Base-by-base conservation (phyloP, 1,140 invertebrate genomes). In the Drosophila bocqueti region DNA sequence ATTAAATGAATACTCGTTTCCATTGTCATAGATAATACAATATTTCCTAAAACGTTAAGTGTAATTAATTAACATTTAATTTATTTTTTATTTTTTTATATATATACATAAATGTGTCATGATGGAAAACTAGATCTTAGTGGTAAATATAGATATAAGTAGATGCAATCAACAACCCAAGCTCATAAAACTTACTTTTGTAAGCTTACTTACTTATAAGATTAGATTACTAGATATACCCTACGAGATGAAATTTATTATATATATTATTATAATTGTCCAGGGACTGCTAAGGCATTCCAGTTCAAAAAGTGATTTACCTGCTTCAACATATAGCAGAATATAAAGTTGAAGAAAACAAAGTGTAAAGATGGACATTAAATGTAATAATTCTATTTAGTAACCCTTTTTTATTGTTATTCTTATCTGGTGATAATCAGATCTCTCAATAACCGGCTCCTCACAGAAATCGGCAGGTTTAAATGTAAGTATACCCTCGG, bases 141-240 rank as follows among this genome's bases (percentile, higher is more conserved):
- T 38, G 15, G 24, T 57, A 24, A 21, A 24, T 16, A 36, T 57
- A 55, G 52, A 38, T 38, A 13, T 57, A 59, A 43, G 57, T 59
- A 59, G 40, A 45, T 59, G 15, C 34, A 57, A 38, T 57, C 34
- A 38, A 38, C 34, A 24, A 3, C 31, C 13, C 34, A 36, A 36
- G 34, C 31, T 38, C 54, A 36, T 57, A 57, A 38, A 57, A 57
- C 34, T 57, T 57, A 38, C 54, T 57, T 57, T 57, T 57, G 34
- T 57, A 57, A 57, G 34, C 10, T 21, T 38, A 38, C 8, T 38
- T 57, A 57, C 8, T 4, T 57, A 15, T 57, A 57, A 57, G 15
- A 38, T 59, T 40, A 59, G 36, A 40, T 18, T 52, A 52, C 11
- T 52, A 34, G 16, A 52, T 31, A 34, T 52, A 52, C 29, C 29